Percentiles rank a stretch among this genome's conserved stretches.
phyloP scores from a whole-genome alignment of 2,888 invertebrate genomes.

The Azorinus chamasolen region DNA sequence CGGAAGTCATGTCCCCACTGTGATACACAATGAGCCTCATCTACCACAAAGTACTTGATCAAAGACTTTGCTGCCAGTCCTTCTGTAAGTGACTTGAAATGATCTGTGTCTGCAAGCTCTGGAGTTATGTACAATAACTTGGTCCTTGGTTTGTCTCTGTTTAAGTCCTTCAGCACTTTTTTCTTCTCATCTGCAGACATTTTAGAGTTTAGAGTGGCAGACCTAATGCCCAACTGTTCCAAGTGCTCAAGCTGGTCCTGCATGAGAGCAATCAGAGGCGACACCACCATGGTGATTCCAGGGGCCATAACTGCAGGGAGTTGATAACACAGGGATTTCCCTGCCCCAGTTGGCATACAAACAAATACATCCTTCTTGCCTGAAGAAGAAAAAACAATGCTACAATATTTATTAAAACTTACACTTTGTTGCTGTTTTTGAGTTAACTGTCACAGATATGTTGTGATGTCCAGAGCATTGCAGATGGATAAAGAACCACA shows the following conservation, averaged over 20 bases:
- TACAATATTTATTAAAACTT: too few species aligned
- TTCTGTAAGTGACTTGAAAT: constrained; percentile 88
- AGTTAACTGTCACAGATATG: too few species aligned
- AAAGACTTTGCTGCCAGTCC: constrained; percentile 92
- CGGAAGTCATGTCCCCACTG: constrained; percentile 99
- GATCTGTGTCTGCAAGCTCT: constrained; percentile 95
- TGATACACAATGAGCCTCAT: constrained; percentile 94
- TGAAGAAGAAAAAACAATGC: constrained; percentile 70
- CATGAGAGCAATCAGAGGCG: constrained; percentile 97
- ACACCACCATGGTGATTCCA: constrained; percentile 95
- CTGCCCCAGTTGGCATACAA: constrained; percentile 98
- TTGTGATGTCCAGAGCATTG: too few species aligned
- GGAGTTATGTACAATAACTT: constrained; percentile 98
- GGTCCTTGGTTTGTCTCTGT: constrained; percentile 91
- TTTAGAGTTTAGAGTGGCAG: constrained; percentile 97
- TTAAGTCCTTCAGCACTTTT: constrained; percentile 91
- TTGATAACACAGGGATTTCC: constrained; percentile 99
- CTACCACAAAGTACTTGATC: constrained; percentile 96
- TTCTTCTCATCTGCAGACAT: constrained; percentile 92
- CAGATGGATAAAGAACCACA: too few species aligned
- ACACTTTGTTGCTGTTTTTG: too few species aligned
- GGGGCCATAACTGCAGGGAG: constrained; percentile 94
- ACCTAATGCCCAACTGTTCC: constrained; percentile 91
- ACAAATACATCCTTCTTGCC: constrained; percentile 95
- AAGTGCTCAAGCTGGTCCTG: constrained; percentile 97